Evolutionary conservation across 2,888 invertebrate species (phyloP).

Genomic region (Nezara viridula): DNA sequence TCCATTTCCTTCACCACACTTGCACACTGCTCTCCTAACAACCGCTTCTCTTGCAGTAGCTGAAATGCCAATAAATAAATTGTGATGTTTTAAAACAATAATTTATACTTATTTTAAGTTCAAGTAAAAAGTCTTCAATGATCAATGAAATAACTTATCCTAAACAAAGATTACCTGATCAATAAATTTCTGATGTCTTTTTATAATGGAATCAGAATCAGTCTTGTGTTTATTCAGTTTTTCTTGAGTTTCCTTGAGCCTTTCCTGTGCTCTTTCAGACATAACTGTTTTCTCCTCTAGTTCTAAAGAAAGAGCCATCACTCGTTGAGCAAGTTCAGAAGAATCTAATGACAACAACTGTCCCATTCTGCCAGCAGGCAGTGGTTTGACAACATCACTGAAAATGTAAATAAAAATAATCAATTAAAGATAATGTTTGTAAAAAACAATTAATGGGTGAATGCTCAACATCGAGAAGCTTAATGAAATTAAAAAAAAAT

Average conservation of each 20-base stretch:
- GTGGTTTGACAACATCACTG: constrained; percentile 38
- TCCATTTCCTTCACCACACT: constrained; percentile 78
- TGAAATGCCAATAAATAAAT: constrained; percentile 67
- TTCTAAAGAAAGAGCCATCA: constrained; percentile 75
- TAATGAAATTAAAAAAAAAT: too few species aligned
- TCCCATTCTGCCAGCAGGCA: constrained; percentile 71
- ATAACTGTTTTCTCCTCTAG: constrained; percentile 70
- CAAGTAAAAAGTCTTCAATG: neutral
- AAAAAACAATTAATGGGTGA: neutral
- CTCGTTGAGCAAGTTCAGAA: constrained; percentile 75
- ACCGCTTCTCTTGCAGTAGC: constrained; percentile 84
- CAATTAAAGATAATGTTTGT: neutral
- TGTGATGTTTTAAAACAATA: constrained; percentile 24
- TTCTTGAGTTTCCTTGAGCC: constrained; percentile 69
- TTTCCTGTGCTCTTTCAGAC: constrained; percentile 43
- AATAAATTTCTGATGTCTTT: constrained; percentile 86
- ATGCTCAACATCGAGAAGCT: too few species aligned
- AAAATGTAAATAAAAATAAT: neutral
- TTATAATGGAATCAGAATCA: constrained; percentile 81
- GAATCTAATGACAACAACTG: constrained; percentile 73
- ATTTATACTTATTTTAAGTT: neutral
- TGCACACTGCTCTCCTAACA: constrained; percentile 81
- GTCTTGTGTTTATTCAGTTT: constrained; percentile 75
- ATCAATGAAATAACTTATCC: neutral
- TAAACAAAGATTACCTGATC: constrained; percentile 74